These are phyloP conservation scores for Ctenopoma multispine DNA, from an alignment of 2,797 vertebrate genomes.

Conservation along the genomic window DNA sequence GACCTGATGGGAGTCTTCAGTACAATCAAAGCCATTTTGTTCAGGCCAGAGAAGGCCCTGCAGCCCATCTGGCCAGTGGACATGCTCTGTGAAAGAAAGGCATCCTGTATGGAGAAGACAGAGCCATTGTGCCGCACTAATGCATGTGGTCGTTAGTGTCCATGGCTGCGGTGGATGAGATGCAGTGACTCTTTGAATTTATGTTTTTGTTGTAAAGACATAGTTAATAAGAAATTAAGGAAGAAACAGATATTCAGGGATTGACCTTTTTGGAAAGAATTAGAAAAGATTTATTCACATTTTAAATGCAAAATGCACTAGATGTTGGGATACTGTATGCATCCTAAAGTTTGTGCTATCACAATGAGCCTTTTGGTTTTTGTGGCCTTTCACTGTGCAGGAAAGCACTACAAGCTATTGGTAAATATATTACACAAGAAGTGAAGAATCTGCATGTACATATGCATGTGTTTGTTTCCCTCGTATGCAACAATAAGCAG, in stretches of 20 bases:
- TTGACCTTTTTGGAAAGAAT: slow-evolving; percentile 16
- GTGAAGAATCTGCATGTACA: slow-evolving; percentile 43
- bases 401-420: slow-evolving; percentile 33
- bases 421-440: slow-evolving; percentile 43
- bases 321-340: slow-evolving; percentile 8
- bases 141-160: slow-evolving; percentile 51
- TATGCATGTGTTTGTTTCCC: slow-evolving; percentile 3
- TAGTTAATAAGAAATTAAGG: slow-evolving; percentile 4
- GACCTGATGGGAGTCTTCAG: slow-evolving; percentile 71
- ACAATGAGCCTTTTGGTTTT: slow-evolving; percentile 29
- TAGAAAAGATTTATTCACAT: slow-evolving; percentile 16
- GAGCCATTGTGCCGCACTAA: slow-evolving; percentile 68
- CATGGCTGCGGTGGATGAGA: slow-evolving; percentile 41
- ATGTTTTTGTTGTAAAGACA: slow-evolving; percentile 13
- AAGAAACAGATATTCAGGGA: slow-evolving; percentile 38
- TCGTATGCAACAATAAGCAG: slow-evolving; percentile 6
- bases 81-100: slow-evolving; percentile 70
- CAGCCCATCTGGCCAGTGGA: slow-evolving; percentile 77
- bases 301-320: slow-evolving; percentile 42
- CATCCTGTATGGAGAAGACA: slow-evolving; percentile 74
- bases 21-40: slow-evolving; percentile 79
- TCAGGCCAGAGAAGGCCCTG: slow-evolving; percentile 64
- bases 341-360: slow-evolving; percentile 26
- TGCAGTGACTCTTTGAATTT: slow-evolving; percentile 11
- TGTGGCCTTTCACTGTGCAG: slow-evolving; percentile 40